phyloP scores from a whole-genome alignment of 2,113 vertebrate species.

The Pundamilia nyererei region DNA sequence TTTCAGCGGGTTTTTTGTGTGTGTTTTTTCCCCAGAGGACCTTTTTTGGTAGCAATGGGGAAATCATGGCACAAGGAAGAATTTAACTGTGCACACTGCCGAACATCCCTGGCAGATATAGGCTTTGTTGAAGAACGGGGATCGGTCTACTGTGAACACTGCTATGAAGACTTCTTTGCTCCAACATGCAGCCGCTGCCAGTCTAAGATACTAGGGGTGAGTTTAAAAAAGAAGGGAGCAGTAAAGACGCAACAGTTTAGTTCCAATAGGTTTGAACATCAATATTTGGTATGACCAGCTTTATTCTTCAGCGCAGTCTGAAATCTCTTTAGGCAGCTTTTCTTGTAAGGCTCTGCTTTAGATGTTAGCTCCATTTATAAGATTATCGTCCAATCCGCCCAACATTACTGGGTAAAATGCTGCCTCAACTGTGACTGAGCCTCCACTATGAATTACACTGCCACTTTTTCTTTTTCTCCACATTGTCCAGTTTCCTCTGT shows the following conservation, averaged over 20 bases:
- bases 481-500: not conserved
- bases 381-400: not conserved
- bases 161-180: slow-evolving; percentile 95
- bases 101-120: slow-evolving; percentile 83
- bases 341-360: not conserved
- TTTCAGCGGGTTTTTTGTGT: fast-evolving
- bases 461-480: not conserved
- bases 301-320: not conserved
- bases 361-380: not conserved
- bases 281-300: not conserved
- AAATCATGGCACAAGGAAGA: slow-evolving; percentile 97
- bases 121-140: slow-evolving; percentile 95
- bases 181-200: slow-evolving; percentile 90
- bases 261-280: not conserved
- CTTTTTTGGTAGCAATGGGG: slow-evolving; percentile 92
- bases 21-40: slow-evolving; percentile 75
- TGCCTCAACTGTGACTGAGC: not conserved
- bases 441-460: not conserved
- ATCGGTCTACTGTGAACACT: slow-evolving; percentile 86
- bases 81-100: slow-evolving; percentile 91
- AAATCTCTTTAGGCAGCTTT: not conserved
- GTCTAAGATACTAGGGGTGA: slow-evolving; percentile 80
- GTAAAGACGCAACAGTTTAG: not conserved
- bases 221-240: slow-evolving; percentile 1
- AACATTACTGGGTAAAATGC: not conserved